These are phyloP conservation scores for Centropus unirufus DNA, from an alignment of 2,113 vertebrate genomes.

Conservation along the genomic window DNA sequence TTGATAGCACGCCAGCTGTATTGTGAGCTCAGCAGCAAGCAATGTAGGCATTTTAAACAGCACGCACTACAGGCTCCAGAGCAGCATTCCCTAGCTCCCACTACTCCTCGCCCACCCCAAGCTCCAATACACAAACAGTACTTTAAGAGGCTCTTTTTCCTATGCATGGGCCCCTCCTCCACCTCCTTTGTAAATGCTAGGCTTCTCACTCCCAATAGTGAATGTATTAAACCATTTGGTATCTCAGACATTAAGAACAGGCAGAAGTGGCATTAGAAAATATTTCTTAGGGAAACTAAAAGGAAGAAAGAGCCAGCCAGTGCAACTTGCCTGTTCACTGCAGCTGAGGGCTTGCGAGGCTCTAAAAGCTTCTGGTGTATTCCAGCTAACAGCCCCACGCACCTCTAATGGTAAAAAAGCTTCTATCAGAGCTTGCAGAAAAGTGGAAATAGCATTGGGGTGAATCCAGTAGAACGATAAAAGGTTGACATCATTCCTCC, in stretches of 20 bases:
- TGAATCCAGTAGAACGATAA: neutral
- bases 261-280: neutral
- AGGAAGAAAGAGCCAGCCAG: neutral
- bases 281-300: neutral
- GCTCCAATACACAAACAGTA: neutral
- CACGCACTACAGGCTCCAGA: neutral
- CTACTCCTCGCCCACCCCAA: too few relatives aligned
- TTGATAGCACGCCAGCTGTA: slow-evolving; percentile 50
- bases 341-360: neutral
- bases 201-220: neutral
- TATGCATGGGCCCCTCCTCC: neutral
- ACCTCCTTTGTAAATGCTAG: neutral
- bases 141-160: neutral
- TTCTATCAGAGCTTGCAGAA: neutral
- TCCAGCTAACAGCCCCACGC: neutral
- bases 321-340: neutral
- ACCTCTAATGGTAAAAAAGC: neutral
- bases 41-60: neutral
- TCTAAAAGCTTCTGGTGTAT: neutral
- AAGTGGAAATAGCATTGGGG: neutral
- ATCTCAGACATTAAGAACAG: neutral
- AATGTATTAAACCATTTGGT: neutral
- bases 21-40: slow-evolving; percentile 28
- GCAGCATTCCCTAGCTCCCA: neutral
- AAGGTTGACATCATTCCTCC: neutral